A percentile compares a stretch with the other conserved stretches of the same genome.
These are phyloP conservation scores for Numenius phaeopus DNA, from an alignment of 2,797 vertebrate genomes.

Conservation along the genomic window DNA sequence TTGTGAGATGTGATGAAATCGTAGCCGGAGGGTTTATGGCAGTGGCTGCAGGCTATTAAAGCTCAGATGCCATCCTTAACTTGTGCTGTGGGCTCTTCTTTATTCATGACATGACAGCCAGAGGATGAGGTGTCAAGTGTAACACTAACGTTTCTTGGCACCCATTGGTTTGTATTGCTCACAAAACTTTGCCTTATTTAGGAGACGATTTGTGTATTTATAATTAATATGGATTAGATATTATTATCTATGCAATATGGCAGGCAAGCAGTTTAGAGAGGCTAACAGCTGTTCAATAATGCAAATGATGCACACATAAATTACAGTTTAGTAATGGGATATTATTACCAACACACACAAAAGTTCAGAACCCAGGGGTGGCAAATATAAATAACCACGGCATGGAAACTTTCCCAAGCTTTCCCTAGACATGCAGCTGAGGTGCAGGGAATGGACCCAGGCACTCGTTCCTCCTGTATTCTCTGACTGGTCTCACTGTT, in stretches of 20 bases:
- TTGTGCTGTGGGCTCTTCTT: slow-evolving; percentile 13
- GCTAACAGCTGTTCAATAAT: slow-evolving; percentile 78
- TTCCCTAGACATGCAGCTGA: not conserved
- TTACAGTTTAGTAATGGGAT: slow-evolving; percentile 67
- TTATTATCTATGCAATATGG: slow-evolving; percentile 78
- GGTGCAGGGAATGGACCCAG: not conserved
- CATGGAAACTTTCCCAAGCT: slow-evolving; percentile 21
- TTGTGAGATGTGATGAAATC: slow-evolving; percentile 52
- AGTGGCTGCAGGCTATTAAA: slow-evolving; percentile 65
- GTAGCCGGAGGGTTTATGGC: slow-evolving; percentile 54
- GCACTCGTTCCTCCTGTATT: not conserved
- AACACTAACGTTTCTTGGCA: slow-evolving; percentile 75
- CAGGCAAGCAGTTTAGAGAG: slow-evolving; percentile 72
- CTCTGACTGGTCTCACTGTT: not conserved
- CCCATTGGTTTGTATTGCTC: slow-evolving; percentile 46
- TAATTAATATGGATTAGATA: slow-evolving; percentile 82
- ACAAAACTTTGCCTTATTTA: slow-evolving; percentile 69
- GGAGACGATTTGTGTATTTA: slow-evolving; percentile 75
- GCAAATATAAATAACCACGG: slow-evolving; percentile 23
- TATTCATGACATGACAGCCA: slow-evolving; percentile 50
- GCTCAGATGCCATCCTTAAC: slow-evolving; percentile 44
- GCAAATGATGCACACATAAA: slow-evolving; percentile 75
- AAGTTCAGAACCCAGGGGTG: slow-evolving; percentile 51
- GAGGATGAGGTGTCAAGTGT: slow-evolving; percentile 67
- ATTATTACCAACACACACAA: slow-evolving; percentile 48